Percentiles rank a stretch among this genome's conserved stretches.
These are phyloP conservation scores for Centroberyx gerrardi DNA, from an alignment of 2,797 vertebrate genomes.

Conservation along the genomic window DNA sequence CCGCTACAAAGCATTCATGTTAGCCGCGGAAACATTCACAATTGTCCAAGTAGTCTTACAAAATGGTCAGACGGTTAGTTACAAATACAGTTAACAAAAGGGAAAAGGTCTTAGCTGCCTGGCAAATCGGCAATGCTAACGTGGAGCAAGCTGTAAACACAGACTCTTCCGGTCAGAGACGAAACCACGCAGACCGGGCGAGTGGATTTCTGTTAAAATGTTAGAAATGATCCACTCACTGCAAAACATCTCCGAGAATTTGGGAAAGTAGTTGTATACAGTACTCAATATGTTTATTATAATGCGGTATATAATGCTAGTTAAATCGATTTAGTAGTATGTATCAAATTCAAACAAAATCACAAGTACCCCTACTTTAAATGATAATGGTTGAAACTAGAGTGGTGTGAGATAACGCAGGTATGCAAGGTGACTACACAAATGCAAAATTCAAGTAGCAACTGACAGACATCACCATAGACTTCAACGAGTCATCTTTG, in stretches of 20 bases:
- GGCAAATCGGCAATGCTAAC: constrained; percentile 45
- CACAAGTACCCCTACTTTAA: not conserved
- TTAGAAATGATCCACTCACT: not conserved
- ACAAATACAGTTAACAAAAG: not conserved
- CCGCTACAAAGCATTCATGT: constrained; percentile 35
- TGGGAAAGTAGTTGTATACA: too few species aligned
- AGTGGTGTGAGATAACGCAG: constrained; percentile 75
- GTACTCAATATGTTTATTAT: fast-evolving
- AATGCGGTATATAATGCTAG: fast-evolving
- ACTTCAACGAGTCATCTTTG: not conserved
- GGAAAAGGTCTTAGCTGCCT: not conserved
- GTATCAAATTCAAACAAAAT: not conserved
- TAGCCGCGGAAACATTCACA: not conserved
- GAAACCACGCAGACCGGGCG: constrained; percentile 46
- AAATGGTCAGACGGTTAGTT: not conserved
- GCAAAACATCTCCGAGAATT: fast-evolving
- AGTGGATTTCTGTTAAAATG: not conserved
- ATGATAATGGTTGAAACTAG: constrained; percentile 63
- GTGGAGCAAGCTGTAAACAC: constrained; percentile 79
- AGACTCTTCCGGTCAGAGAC: constrained; percentile 76
- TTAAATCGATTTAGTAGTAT: fast-evolving
- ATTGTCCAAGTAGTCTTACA: not conserved
- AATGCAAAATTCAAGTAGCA: not conserved
- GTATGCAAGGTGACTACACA: constrained; percentile 5
- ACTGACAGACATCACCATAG: not conserved